Percentiles rank a stretch among this genome's conserved stretches.
phyloP scores from a whole-genome alignment of 37 sponge, comb jelly and placozoan species.

The Amphimedon queenslandica region DNA sequence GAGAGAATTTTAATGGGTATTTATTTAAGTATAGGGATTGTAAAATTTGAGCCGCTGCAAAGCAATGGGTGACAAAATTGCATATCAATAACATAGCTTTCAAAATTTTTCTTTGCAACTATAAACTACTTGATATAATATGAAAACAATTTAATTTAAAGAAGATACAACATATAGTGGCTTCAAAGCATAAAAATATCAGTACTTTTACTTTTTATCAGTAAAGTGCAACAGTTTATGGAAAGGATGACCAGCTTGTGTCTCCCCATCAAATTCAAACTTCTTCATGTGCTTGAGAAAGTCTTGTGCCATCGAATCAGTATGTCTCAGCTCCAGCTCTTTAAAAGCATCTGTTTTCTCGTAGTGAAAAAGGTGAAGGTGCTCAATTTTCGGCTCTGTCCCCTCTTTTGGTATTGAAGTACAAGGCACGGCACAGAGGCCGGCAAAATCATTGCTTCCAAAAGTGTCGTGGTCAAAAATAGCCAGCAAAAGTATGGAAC shows the following conservation, averaged over 20 bases:
- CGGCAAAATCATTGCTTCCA: slow-evolving; percentile 40
- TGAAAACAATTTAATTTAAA: no score
- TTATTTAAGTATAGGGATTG: no score
- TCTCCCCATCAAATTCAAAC: background rate
- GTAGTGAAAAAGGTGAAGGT: background rate
- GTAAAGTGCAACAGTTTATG: no score
- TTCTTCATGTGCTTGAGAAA: background rate
- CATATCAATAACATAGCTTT: no score
- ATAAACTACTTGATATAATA: no score
- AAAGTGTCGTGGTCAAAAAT: slow-evolving; percentile 53
- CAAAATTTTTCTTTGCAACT: no score
- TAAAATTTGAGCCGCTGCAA: no score
- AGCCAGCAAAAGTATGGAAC: slow-evolving; percentile 40
- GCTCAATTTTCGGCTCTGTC: slow-evolving; percentile 2
- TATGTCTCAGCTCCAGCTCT: background rate
- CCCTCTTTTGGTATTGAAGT: background rate
- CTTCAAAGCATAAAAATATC: no score
- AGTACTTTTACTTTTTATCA: no score
- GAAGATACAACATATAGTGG: no score
- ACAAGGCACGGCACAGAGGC: slow-evolving; percentile 45
- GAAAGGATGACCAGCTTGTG: background rate
- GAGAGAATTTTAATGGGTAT: no score
- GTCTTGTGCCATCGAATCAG: background rate
- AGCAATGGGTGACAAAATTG: no score
- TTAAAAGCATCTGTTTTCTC: background rate